Evolutionary conservation across 2,113 vertebrate species (phyloP).

Genomic region (Nestor notabilis): DNA sequence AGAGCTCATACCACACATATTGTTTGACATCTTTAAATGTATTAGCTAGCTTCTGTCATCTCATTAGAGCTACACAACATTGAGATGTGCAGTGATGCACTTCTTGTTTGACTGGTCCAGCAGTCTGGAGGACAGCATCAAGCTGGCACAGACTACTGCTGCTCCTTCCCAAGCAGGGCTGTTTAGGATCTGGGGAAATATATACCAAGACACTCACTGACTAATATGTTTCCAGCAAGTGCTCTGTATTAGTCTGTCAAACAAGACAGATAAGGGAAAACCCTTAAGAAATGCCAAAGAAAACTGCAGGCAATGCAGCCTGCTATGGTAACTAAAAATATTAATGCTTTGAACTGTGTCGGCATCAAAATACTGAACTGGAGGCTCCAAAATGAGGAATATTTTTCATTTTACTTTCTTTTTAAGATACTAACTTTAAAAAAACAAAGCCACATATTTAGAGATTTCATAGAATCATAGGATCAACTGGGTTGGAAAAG

Average conservation of each 20-base stretch:
- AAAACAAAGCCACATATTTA: neutral
- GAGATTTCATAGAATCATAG: neutral
- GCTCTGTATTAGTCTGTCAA: neutral
- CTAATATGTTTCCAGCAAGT: neutral
- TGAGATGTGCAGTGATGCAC: accelerated
- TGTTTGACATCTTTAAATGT: neutral
- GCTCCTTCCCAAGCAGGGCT: neutral
- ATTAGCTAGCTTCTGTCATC: neutral
- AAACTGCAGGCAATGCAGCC: neutral
- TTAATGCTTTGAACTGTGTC: neutral
- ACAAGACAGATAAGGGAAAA: neutral
- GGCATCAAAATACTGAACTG: neutral
- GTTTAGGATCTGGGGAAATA: neutral
- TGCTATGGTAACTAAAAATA: neutral
- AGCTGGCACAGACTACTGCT: neutral
- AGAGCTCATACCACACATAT: neutral
- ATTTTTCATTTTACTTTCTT: neutral
- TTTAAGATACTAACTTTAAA: neutral
- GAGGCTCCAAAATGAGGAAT: neutral
- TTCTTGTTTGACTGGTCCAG: neutral
- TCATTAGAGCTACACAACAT: accelerated
- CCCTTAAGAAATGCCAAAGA: neutral
- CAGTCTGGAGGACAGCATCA: neutral
- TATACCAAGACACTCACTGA: neutral
- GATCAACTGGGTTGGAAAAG: neutral